Percentiles rank a stretch among this genome's conserved stretches.
Evolutionary conservation across 2,888 invertebrate species (phyloP).

Genomic region (Nymphalis c-album): DNA sequence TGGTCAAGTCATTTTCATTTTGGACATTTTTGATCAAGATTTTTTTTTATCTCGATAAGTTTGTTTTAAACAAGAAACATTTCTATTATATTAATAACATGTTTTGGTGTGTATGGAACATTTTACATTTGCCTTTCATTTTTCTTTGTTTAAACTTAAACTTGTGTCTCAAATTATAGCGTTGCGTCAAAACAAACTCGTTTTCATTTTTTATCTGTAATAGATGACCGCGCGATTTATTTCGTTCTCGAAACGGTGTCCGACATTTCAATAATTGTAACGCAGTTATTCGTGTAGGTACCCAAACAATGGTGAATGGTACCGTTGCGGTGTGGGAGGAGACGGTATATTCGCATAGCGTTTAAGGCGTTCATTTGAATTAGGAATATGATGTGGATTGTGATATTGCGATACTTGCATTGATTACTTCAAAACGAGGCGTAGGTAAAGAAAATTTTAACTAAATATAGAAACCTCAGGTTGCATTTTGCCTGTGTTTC

Average conservation of each 20-base stretch:
- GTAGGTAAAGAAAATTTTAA: background rate
- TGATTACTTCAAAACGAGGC: background rate
- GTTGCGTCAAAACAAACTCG: background rate
- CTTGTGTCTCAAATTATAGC: background rate
- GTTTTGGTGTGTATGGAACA: no score
- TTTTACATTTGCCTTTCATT: no score
- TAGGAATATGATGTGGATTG: conserved; percentile 5
- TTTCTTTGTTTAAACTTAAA: no score
- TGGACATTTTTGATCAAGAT: no score
- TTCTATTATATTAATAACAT: no score
- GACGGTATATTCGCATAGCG: conserved; percentile 23
- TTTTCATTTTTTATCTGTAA: conserved; percentile 4
- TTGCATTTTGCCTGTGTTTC: background rate
- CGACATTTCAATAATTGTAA: conserved; percentile 38
- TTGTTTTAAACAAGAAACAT: no score
- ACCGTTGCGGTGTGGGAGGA: conserved; percentile 40
- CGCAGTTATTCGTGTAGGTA: conserved; percentile 33
- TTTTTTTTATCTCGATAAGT: no score
- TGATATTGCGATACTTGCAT: background rate
- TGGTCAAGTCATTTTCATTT: no score
- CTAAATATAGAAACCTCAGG: background rate
- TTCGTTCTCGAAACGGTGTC: conserved; percentile 16
- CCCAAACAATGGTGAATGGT: conserved; percentile 39
- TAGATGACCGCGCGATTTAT: conserved; percentile 2
- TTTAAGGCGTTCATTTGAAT: conserved; percentile 25